Conservation (phyloP, 2,888 invertebrate species). For the Chrysomela aeneicollis region DNA sequence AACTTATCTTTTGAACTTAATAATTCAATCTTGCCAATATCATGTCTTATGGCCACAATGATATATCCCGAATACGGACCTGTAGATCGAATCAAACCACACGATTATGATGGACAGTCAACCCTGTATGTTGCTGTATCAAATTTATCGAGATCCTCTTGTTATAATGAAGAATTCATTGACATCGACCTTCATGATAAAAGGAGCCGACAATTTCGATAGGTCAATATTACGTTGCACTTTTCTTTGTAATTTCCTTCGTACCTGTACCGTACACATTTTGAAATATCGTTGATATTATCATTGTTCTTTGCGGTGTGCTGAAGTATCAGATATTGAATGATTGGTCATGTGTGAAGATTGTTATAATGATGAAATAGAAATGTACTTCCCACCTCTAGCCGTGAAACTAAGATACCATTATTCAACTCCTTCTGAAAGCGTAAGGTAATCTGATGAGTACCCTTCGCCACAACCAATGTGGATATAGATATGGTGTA, state of each 20-base stretch:
- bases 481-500: no score
- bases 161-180: slow-evolving; percentile 17
- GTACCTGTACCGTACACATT: background rate
- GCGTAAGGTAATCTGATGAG: no score
- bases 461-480: no score
- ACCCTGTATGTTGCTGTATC: slow-evolving; percentile 26
- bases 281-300: background rate
- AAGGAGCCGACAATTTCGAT: slow-evolving; percentile 27
- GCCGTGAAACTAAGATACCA: no score
- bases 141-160: slow-evolving; percentile 23
- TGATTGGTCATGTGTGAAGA: no score
- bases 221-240: slow-evolving; percentile 35
- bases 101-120: slow-evolving; percentile 30
- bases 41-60: no score
- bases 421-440: no score
- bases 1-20: no score
- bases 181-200: slow-evolving; percentile 28
- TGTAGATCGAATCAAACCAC: slow-evolving; percentile 14
- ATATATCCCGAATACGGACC: background rate
- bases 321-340: no score
- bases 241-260: slow-evolving; percentile 24
- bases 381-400: no score
- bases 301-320: background rate
- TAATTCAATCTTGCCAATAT: no score
- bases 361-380: no score